Evolutionary conservation across 1,140 invertebrate species (phyloP).

Genomic region (Chelonus insularis): DNA sequence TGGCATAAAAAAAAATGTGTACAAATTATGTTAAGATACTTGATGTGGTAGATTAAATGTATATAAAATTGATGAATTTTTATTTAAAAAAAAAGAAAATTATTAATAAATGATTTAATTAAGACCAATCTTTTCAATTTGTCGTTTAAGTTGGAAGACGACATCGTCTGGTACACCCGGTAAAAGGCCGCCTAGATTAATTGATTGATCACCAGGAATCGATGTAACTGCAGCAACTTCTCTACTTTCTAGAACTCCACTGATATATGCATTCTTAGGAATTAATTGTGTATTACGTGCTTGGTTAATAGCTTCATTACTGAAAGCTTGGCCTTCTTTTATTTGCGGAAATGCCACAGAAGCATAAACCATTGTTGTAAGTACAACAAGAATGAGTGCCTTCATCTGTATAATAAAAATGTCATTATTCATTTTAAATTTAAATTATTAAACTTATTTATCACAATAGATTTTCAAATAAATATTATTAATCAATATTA

Average conservation of each 20-base stretch:
- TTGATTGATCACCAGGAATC: slow-evolving; percentile 79
- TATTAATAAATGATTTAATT: slow-evolving; percentile 56
- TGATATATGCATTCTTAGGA: slow-evolving; percentile 82
- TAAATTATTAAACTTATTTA: too few relatives aligned
- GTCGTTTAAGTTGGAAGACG: slow-evolving; percentile 80
- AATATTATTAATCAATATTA: too few relatives aligned
- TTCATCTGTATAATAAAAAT: slow-evolving; percentile 50
- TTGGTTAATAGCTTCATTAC: slow-evolving; percentile 82
- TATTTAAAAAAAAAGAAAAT: too few relatives aligned
- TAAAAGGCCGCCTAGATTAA: slow-evolving; percentile 79
- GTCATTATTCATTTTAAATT: neutral
- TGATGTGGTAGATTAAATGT: too few relatives aligned
- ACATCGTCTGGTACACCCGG: slow-evolving; percentile 82
- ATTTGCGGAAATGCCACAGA: slow-evolving; percentile 67
- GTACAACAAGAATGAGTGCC: slow-evolving; percentile 43
- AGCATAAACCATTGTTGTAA: slow-evolving; percentile 51
- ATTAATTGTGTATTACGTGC: slow-evolving; percentile 81
- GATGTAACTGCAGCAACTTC: slow-evolving; percentile 81
- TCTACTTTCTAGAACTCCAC: slow-evolving; percentile 82
- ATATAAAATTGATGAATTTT: too few relatives aligned
- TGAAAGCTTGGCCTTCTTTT: slow-evolving; percentile 78
- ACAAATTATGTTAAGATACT: too few relatives aligned
- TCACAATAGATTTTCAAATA: too few relatives aligned
- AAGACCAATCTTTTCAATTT: slow-evolving; percentile 78
- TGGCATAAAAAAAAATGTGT: too few relatives aligned